A percentile compares a stretch with the other conserved stretches of the same genome.
Evolutionary conservation across 2,113 vertebrate species (phyloP).

Genomic region (Dipodomys spectabilis): DNA sequence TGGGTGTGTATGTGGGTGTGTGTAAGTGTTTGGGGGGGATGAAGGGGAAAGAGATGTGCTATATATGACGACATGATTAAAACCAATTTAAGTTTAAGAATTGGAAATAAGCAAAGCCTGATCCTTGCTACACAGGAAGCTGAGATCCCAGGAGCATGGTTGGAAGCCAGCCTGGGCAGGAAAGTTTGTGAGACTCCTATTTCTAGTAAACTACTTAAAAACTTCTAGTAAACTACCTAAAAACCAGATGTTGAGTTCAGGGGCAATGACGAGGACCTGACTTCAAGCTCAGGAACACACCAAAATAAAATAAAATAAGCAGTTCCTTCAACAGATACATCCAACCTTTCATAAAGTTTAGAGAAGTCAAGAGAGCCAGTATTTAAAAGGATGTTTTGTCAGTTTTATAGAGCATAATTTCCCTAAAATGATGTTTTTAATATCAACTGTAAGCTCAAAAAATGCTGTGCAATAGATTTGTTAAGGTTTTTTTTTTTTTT

Average conservation of each 20-base stretch:
- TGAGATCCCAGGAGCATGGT: no score
- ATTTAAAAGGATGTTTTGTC: no score
- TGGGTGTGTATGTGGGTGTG: conserved; percentile 75
- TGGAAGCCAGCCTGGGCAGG: no score
- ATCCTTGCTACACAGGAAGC: no score
- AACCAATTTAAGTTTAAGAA: conserved; percentile 86
- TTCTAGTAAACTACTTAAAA: no score
- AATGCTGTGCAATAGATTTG: not conserved
- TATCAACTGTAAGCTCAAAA: not conserved
- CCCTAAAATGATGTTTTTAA: not conserved
- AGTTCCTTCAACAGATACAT: conserved; percentile 77
- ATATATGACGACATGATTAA: conserved; percentile 87
- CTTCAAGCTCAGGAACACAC: no score
- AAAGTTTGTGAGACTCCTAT: no score
- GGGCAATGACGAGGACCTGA: no score
- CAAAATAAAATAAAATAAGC: conserved; percentile 70
- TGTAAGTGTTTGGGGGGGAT: conserved; percentile 77
- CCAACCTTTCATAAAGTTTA: conserved; percentile 79
- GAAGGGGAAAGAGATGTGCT: conserved; percentile 83
- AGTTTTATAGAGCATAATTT: conserved; percentile 47
- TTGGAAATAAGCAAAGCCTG: conserved; percentile 79
- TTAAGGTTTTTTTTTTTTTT: not conserved
- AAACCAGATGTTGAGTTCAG: no score
- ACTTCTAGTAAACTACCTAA: no score
- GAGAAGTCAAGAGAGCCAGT: conserved; percentile 54